Conservation (phyloP, 1,140 invertebrate genomes). For the Drosophila arizonae region DNA sequence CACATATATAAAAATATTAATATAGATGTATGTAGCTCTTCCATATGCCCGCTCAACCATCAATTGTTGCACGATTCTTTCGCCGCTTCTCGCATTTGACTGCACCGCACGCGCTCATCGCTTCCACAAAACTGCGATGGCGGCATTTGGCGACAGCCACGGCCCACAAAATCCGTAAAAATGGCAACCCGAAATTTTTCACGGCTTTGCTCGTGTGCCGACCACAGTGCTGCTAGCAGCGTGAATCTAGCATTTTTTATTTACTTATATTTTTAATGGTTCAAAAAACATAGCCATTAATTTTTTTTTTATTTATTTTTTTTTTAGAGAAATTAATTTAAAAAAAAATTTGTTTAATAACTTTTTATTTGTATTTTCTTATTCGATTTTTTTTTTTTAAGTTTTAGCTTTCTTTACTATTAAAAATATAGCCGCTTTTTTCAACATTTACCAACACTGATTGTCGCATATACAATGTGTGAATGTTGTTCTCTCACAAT, state of each 20-base stretch:
- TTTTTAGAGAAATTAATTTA: too few species aligned
- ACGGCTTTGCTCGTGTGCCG: conserved; percentile 34
- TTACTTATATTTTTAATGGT: too few species aligned
- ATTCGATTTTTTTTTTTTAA: too few species aligned
- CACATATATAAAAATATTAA: conserved; percentile 38
- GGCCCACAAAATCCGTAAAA: conserved; percentile 54
- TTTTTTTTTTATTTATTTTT: too few species aligned
- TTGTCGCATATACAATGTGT: neutral
- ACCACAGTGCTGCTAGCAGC: neutral
- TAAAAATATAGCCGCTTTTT: neutral
- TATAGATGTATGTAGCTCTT: conserved; percentile 26
- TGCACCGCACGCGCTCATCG: conserved; percentile 79
- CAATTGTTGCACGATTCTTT: conserved; percentile 63
- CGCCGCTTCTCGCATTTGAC: conserved; percentile 56
- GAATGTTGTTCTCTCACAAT: conserved; percentile 5
- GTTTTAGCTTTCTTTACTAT: too few species aligned
- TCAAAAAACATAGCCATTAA: too few species aligned
- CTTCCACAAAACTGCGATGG: conserved; percentile 68
- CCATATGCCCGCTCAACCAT: conserved; percentile 53
- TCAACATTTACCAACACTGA: neutral
- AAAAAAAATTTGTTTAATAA: too few species aligned
- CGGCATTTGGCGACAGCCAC: conserved; percentile 46
- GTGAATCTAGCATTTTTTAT: neutral
- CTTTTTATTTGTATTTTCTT: too few species aligned
- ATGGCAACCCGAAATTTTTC: conserved; percentile 60